Base-by-base conservation (phyloP, 2,113 vertebrate genomes). In the Psittacula cyanocephala region DNA sequence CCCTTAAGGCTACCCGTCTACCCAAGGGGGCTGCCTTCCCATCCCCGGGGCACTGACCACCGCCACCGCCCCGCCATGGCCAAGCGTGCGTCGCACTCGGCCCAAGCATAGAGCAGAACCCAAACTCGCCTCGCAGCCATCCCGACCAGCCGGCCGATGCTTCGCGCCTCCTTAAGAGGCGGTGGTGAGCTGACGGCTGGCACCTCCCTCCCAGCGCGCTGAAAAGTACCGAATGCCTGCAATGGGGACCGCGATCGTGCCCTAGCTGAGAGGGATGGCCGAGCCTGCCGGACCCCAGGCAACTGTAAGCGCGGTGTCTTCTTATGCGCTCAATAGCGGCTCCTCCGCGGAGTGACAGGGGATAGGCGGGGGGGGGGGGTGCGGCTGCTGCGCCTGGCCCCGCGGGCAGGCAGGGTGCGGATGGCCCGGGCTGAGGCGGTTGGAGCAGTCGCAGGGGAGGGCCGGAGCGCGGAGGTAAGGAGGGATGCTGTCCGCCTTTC, bases 1-100 rank as follows among this genome's bases (percentile, higher is more conserved):
- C 13, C 37, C 27, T 59, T 37, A 50, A 43, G 37, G 77, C 67
- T 53, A 15, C 2, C 13, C 7, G 33, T 31, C 20, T 7, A 35
- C 11, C 24, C 23, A n/a, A n/a, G n/a, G 2, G 25, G 16, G 17
- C 27, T 15, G 46, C 22, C 23, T 27, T 11, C 33, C 23, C 28
- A 18, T 12, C n/a, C 23, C 18, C 35, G 7, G 41, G 49, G 35
- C 17, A n/a, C n/a, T 10, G 29, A 11, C 39, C 19, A 13, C 18
- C 29, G 53, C 55, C 33, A 1, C 25, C 27, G 20, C 28, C 7
- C 22, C 4, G 1, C 63, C 63, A 9, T 6, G 2, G 12, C n/a
- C 44, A 4, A 24, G 44, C 35, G 3, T 1, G 37, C 7, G 6
- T 4, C 22, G 11, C 1, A 11, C 37, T 15, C 11, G 7, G 13